Conservation (phyloP, 2,797 vertebrate genomes). For the Pagetopsis macropterus region DNA sequence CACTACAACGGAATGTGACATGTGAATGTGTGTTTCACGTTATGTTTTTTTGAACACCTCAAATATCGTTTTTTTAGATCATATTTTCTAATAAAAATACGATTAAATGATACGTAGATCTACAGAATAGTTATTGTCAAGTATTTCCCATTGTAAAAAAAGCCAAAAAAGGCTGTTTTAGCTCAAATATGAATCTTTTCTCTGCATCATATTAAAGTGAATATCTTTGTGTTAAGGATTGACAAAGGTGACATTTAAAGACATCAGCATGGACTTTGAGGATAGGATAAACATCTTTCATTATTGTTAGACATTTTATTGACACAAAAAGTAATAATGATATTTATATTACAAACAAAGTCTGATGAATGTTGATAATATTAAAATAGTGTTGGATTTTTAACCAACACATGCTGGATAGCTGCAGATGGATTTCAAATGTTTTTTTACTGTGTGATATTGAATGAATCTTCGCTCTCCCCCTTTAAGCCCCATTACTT, state of each 20-base stretch:
- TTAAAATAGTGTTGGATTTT: slow-evolving; percentile 1
- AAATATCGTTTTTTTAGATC: background rate
- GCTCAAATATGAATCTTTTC: too few relatives aligned
- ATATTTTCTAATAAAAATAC: background rate
- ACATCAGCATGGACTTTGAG: too few relatives aligned
- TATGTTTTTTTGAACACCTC: background rate
- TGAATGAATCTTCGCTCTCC: slow-evolving; percentile 17
- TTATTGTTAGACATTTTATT: too few relatives aligned
- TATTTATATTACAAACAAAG: background rate
- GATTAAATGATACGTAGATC: too few relatives aligned
- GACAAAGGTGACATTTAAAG: too few relatives aligned
- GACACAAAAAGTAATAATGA: background rate
- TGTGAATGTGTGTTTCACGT: background rate
- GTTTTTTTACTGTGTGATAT: slow-evolving; percentile 34
- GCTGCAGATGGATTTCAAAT: background rate
- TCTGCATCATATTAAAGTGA: too few relatives aligned
- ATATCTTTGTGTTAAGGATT: too few relatives aligned
- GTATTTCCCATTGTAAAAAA: too few relatives aligned
- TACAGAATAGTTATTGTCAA: too few relatives aligned
- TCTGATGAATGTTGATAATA: slow-evolving; percentile 1
- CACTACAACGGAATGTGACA: background rate
- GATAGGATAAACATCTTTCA: too few relatives aligned
- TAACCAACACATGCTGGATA: background rate
- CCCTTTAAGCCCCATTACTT: background rate
- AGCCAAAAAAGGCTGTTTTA: too few relatives aligned